Conservation (phyloP, 2,797 vertebrate genomes). For the Decapterus maruadsi region DNA sequence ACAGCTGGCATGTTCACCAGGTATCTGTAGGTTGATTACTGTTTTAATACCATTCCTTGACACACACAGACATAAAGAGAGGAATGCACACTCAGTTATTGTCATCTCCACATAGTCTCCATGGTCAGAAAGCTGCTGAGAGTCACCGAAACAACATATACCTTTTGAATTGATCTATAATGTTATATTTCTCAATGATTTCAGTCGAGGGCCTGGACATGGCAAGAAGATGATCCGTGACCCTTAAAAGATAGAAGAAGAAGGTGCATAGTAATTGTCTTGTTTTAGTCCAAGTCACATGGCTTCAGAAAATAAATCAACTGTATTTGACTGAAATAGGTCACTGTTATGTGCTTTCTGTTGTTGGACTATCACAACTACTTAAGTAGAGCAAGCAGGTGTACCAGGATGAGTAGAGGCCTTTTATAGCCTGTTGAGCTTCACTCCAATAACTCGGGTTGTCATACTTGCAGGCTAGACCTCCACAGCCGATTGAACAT, state of each 20-base stretch:
- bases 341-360: background rate
- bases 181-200: slow-evolving; percentile 91
- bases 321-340: background rate
- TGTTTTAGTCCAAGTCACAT: background rate
- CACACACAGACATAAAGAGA: slow-evolving; percentile 36
- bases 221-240: slow-evolving; percentile 94
- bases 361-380: background rate
- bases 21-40: slow-evolving; percentile 95
- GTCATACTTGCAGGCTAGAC: slow-evolving; percentile 95
- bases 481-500: slow-evolving; percentile 94
- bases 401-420: slow-evolving; percentile 97
- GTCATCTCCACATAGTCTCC: background rate
- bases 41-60: slow-evolving; percentile 92
- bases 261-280: background rate
- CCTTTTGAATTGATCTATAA: slow-evolving; percentile 95
- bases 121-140: background rate
- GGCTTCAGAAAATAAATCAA: background rate
- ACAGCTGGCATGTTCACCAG: slow-evolving; percentile 96
- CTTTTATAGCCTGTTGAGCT: slow-evolving; percentile 92
- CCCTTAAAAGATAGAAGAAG: slow-evolving; percentile 81
- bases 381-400: background rate
- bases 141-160: slow-evolving; percentile 64
- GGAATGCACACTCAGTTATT: slow-evolving; percentile 21
- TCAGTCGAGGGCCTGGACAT: slow-evolving; percentile 97
- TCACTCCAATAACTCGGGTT: slow-evolving; percentile 92